phyloP scores from a whole-genome alignment of 1,140 invertebrate species.

The Catajapyx aquilonaris region DNA sequence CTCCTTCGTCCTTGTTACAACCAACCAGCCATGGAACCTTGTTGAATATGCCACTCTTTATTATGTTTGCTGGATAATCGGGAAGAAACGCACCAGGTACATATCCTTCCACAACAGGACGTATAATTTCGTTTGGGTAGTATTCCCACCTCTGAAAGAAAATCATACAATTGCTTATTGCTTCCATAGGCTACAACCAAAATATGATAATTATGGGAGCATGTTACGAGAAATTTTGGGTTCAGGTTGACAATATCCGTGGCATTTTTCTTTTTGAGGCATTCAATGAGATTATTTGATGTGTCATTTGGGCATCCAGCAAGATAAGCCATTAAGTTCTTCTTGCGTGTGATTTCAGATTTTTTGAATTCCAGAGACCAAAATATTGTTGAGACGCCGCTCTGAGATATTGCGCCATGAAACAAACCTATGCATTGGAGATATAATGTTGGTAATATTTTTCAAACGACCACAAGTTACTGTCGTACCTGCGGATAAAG shows the following conservation, averaged over 20 bases:
- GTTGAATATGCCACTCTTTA: too few species aligned
- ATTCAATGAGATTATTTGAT: slow-evolving; percentile 28
- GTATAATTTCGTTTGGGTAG: too few species aligned
- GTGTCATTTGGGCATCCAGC: slow-evolving; percentile 19
- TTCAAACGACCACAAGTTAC: too few species aligned
- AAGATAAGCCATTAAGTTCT: slow-evolving; percentile 16
- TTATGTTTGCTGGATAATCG: too few species aligned
- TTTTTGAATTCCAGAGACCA: slow-evolving; percentile 34
- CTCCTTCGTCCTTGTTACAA: too few species aligned
- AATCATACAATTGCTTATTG: too few species aligned
- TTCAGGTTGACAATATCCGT: slow-evolving; percentile 36
- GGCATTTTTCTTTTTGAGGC: slow-evolving; percentile 31
- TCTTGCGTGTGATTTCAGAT: slow-evolving; percentile 20
- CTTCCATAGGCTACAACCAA: too few species aligned
- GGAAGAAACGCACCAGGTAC: too few species aligned
- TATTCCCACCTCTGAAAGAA: too few species aligned
- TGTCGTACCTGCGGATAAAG: slow-evolving; percentile 12
- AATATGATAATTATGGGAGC: too few species aligned
- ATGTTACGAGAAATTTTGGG: slow-evolving; percentile 34
- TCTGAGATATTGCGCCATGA: slow-evolving; percentile 28
- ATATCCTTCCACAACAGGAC: too few species aligned
- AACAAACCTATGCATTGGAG: slow-evolving; percentile 15
- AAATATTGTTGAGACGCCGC: slow-evolving; percentile 25
- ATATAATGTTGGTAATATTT: slow-evolving; percentile 1
- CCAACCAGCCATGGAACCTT: too few species aligned